Conservation (phyloP, 2,888 invertebrate species). For the Petrolisthes manimaculis region DNA sequence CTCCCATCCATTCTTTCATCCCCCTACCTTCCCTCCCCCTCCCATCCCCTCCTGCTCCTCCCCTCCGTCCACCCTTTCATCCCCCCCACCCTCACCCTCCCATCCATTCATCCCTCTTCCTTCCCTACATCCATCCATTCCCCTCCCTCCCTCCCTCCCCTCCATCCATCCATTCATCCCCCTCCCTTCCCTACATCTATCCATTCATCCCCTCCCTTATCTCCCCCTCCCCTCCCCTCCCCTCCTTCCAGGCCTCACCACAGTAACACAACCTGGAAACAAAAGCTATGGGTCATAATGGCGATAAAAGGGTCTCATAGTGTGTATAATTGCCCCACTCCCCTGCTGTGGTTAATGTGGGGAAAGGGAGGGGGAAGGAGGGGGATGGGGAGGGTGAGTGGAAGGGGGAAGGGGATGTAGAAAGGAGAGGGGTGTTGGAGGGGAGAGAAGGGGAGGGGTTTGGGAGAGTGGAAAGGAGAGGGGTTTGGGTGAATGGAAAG, state of each 20-base stretch:
- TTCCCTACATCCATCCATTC: not conserved
- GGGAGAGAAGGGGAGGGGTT: not conserved
- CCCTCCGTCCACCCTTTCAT: too few species aligned
- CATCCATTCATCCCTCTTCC: not conserved
- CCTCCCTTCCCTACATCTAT: not conserved
- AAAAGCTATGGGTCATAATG: conserved; percentile 25
- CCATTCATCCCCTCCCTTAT: not conserved
- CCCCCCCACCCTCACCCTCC: not conserved
- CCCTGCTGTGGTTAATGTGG: not conserved
- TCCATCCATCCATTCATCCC: not conserved
- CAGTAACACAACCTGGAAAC: conserved; percentile 17
- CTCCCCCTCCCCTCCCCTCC: conserved; percentile 26
- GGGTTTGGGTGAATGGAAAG: not conserved
- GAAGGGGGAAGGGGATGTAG: not conserved
- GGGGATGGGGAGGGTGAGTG: not conserved
- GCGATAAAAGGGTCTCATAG: conserved; percentile 17
- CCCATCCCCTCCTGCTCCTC: not conserved
- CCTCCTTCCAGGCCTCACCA: not conserved
- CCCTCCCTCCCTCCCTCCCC: not conserved
- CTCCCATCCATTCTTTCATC: not conserved
- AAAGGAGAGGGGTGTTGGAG: not conserved
- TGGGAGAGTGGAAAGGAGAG: not conserved
- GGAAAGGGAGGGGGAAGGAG: not conserved
- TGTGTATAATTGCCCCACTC: conserved; percentile 25
- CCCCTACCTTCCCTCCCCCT: not conserved